A percentile compares a stretch with the other conserved stretches of the same genome.
phyloP scores from a whole-genome alignment of 2,888 invertebrate species.

The Diarsia mendica region DNA sequence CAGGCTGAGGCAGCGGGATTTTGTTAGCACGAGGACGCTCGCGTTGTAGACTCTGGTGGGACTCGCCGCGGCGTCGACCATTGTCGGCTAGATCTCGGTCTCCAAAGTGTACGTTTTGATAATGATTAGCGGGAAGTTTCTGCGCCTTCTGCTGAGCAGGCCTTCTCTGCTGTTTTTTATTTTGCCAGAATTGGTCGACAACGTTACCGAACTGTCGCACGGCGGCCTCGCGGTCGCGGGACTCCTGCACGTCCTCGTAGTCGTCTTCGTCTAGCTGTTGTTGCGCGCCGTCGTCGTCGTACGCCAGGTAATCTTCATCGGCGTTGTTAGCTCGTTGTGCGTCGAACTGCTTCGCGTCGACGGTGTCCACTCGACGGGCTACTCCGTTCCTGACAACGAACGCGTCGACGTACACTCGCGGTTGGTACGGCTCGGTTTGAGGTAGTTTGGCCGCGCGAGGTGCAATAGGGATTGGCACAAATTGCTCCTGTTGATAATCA shows the following conservation, averaged over 20 bases:
- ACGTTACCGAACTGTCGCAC: conserved; percentile 82
- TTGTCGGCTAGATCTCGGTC: conserved; percentile 79
- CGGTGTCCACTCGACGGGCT: conserved; percentile 81
- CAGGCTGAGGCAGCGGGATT: conserved; percentile 72
- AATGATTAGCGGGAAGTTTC: conserved; percentile 78
- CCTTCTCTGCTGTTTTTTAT: conserved; percentile 69
- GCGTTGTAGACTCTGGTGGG: conserved; percentile 76
- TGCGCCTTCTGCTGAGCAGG: conserved; percentile 65
- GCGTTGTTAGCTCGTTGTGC: conserved; percentile 68
- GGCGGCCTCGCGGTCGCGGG: conserved; percentile 79
- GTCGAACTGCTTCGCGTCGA: conserved; percentile 78
- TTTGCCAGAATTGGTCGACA: conserved; percentile 85
- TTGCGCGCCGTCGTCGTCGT: conserved; percentile 77
- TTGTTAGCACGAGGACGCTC: conserved; percentile 73
- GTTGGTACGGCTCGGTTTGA: conserved; percentile 75
- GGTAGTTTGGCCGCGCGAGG: conserved; percentile 85
- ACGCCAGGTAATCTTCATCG: conserved; percentile 79
- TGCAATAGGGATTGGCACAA: conserved; percentile 77
- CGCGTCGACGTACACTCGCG: conserved; percentile 87
- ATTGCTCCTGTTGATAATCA: conserved; percentile 65
- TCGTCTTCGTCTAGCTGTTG: conserved; percentile 78
- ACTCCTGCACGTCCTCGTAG: conserved; percentile 85
- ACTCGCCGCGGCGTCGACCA: conserved; percentile 68
- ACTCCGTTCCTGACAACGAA: conserved; percentile 86
- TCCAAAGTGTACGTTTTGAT: conserved; percentile 85